Conservation (phyloP, 2,113 vertebrate species). For the Equus quagga region DNA sequence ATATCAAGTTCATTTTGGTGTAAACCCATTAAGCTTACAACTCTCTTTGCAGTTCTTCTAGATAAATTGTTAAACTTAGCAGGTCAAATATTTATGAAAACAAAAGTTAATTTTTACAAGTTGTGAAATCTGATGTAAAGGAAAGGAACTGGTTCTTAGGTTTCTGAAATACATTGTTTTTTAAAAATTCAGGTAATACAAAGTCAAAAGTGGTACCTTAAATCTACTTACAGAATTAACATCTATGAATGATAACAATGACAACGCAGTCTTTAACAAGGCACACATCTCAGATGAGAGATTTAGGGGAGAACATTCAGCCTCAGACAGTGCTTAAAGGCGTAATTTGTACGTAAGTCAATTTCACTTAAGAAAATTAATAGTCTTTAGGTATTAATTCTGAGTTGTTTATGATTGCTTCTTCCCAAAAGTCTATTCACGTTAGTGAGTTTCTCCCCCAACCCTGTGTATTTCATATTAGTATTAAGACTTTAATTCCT, state of each 20-base stretch:
- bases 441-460: slow-evolving; percentile 11
- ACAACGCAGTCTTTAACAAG: background rate
- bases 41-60: background rate
- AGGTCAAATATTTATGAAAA: slow-evolving; percentile 50
- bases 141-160: background rate
- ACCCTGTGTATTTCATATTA: background rate
- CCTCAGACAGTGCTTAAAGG: background rate
- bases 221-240: background rate
- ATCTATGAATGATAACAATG: slow-evolving; percentile 4
- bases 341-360: slow-evolving; percentile 41
- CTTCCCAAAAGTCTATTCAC: slow-evolving; percentile 32
- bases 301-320: background rate
- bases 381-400: slow-evolving; percentile 24
- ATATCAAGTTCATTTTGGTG: slow-evolving; percentile 21
- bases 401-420: slow-evolving; percentile 32
- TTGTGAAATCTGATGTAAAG: slow-evolving; percentile 5
- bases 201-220: slow-evolving; percentile 24
- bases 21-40: slow-evolving; percentile 47
- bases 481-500: slow-evolving; percentile 36
- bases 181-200: background rate
- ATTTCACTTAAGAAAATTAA: slow-evolving; percentile 55
- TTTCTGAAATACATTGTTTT: slow-evolving; percentile 8
- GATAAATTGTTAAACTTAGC: slow-evolving; percentile 47
- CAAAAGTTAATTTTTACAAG: slow-evolving; percentile 55
- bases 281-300: slow-evolving; percentile 8